Evolutionary conservation across 1,140 invertebrate species (phyloP), one percentile per base, ranked within the genome.

Genomic region (Zophobas atratus): DNA sequence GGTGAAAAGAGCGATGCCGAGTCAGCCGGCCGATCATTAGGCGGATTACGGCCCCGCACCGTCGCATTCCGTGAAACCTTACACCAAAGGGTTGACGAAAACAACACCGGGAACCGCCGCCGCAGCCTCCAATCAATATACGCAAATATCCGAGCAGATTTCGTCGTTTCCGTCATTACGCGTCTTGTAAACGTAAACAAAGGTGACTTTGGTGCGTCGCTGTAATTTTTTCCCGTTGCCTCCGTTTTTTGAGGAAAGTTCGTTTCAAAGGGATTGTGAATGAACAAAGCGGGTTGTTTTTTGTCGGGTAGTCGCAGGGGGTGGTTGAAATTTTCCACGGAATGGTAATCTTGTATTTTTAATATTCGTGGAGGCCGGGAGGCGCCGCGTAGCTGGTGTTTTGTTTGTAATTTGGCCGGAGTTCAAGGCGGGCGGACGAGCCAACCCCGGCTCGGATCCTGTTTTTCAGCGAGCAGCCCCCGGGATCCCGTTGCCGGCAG

Each of bases 401-500:
- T 83, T 84, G 84, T 85, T 85, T 82, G 84, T 82, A 85, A 85
- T 85, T 85, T 84, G 81, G 80, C 81, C 77, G 78, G 72, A 76
- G 76, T 79, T 70, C 80, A 75, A 67, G 75, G 76, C 73, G 77
- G 70, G 72, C 79, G 71, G 73, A 75, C 79, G 73, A 76, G 71
- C 79, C 77, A 76, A 55, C 73, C 67, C 75, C 77, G 48, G 71
- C 73, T 60, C 72, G 72, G 84, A 83, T 84, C 82, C 84, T 85
- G 85, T 85, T 85, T 86, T 86, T 85, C 82, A 83, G 83, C 82
- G 55, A 56, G 48, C 71, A 73, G 71, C 72, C 72, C 83, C 84
- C 80, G 80, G 83, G 83, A 83, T 84, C 85, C 85, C 86, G 84
- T 85, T 85, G 87, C 87, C 87, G 86, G 86, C 85, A 84, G 86